Conservation (phyloP, 1,140 invertebrate species). For the Lucilia sericata region DNA sequence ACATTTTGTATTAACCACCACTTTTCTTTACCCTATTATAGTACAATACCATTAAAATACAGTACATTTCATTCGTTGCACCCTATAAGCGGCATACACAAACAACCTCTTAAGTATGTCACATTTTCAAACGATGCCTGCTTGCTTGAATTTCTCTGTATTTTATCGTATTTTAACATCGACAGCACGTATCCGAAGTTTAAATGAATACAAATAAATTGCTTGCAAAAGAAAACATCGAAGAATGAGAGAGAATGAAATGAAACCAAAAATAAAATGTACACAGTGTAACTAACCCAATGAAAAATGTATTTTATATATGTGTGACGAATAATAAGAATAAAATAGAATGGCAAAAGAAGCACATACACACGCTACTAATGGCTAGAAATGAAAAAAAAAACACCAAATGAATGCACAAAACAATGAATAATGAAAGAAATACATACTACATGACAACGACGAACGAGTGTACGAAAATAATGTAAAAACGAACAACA, state of each 20-base stretch:
- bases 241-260: neutral
- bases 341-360: slow-evolving; percentile 7
- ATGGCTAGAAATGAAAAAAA: neutral
- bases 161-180: neutral
- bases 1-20: no score
- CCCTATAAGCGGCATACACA: neutral
- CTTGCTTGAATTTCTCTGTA: neutral
- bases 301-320: neutral
- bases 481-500: neutral
- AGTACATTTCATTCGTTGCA: neutral
- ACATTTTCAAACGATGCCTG: neutral
- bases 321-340: neutral
- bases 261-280: neutral
- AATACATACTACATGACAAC: neutral
- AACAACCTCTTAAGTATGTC: neutral
- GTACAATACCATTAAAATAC: neutral
- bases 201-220: neutral
- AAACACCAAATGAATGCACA: neutral
- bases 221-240: neutral
- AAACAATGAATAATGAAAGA: neutral
- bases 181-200: neutral
- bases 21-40: no score
- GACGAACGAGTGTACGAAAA: neutral
- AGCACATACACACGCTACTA: neutral
- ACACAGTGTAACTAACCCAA: slow-evolving; percentile 4